Conservation (phyloP, 2,888 invertebrate genomes). For the Standfussiana lucernea region DNA sequence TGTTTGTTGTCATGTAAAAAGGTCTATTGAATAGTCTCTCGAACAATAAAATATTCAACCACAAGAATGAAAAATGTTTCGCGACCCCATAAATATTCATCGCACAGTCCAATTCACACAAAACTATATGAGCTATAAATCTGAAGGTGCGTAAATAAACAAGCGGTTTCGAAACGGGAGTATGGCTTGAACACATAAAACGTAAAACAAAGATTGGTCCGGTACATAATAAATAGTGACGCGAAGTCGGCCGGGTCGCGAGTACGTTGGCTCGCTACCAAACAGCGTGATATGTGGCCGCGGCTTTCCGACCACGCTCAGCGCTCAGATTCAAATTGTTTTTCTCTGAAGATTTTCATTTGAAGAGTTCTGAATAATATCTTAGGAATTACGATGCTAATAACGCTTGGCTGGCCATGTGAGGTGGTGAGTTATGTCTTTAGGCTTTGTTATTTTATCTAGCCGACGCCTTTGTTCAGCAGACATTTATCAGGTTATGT, state of each 20-base stretch:
- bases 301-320: conserved; percentile 57
- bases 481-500: conserved; percentile 27
- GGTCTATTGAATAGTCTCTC: conserved; percentile 29
- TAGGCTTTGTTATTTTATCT: conserved; percentile 53
- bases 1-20: conserved; percentile 16
- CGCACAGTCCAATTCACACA: conserved; percentile 57
- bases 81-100: conserved; percentile 56
- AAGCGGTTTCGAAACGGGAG: conserved; percentile 62
- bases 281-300: conserved; percentile 67
- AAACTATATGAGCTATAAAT: conserved; percentile 64
- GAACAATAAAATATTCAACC: conserved; percentile 37
- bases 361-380: conserved; percentile 56
- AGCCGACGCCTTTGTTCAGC: conserved; percentile 23
- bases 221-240: conserved; percentile 69
- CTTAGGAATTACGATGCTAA: conserved; percentile 50
- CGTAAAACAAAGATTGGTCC: conserved; percentile 68
- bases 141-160: conserved; percentile 66
- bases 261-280: conserved; percentile 66
- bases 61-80: conserved; percentile 41
- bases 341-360: conserved; percentile 59
- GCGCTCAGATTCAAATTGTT: conserved; percentile 59
- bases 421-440: conserved; percentile 41
- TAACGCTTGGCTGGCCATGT: conserved; percentile 49
- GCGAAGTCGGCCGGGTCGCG: conserved; percentile 59
- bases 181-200: conserved; percentile 62